A percentile compares a stretch with the other conserved stretches of the same genome.
phyloP scores from a whole-genome alignment of 2,113 vertebrate species.

The Lonchura striata region DNA sequence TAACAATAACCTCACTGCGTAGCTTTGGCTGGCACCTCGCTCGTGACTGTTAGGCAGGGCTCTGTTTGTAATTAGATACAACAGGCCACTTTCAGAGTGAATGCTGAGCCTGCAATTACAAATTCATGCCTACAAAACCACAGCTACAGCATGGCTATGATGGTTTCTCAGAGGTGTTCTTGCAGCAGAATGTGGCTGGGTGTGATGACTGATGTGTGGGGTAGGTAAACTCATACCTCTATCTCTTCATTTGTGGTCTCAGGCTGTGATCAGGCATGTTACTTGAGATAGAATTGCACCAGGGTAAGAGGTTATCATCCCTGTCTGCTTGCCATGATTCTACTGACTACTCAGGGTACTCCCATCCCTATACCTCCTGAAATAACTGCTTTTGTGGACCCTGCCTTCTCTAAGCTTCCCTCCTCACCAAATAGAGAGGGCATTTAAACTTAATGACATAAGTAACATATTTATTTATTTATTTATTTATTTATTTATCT shows the following conservation, averaged over 20 bases:
- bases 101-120: slow-evolving; percentile 11
- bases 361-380: background rate
- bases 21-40: background rate
- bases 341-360: background rate
- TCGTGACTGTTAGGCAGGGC: background rate
- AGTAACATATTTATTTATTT: background rate
- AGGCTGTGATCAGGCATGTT: background rate
- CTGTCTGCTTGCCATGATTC: background rate
- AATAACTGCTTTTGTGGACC: background rate
- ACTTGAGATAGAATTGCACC: background rate
- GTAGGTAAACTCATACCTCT: background rate
- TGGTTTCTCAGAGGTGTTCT: background rate
- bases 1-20: background rate
- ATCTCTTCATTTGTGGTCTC: background rate
- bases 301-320: background rate
- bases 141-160: background rate
- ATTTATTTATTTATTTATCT: background rate
- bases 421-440: background rate
- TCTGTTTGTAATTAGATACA: background rate
- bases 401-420: background rate
- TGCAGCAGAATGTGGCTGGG: background rate
- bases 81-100: background rate
- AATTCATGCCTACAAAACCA: background rate
- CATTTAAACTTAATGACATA: background rate
- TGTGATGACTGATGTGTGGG: background rate